Evolutionary conservation across 2,888 invertebrate genomes (phyloP).

Genomic region (Xestobium rufovillosum): DNA sequence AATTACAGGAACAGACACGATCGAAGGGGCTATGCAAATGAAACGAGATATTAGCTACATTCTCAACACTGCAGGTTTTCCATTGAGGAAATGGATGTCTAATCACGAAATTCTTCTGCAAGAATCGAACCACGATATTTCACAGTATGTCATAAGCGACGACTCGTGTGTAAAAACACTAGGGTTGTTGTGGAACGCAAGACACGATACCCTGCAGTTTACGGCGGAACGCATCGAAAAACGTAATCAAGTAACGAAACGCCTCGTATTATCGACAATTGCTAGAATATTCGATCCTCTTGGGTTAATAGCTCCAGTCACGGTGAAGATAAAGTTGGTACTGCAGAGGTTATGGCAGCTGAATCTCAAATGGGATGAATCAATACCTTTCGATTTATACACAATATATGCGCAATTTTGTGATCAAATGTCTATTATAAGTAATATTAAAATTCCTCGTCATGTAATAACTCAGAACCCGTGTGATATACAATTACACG

Average conservation of each 20-base stretch:
- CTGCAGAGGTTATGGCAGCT: slow-evolving; percentile 20
- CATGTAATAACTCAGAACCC: slow-evolving; percentile 10
- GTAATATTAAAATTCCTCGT: slow-evolving; percentile 14
- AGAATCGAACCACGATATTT: no score
- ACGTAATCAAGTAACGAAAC: slow-evolving; percentile 15
- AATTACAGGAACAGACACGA: no score
- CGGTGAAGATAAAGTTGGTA: slow-evolving; percentile 18
- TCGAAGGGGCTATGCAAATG: no score
- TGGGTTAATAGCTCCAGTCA: slow-evolving; percentile 19
- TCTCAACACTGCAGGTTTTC: no score
- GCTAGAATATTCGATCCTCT: slow-evolving; percentile 21
- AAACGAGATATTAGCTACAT: no score
- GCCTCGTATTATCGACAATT: slow-evolving; percentile 16
- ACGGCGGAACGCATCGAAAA: slow-evolving; percentile 6
- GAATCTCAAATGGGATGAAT: slow-evolving; percentile 18
- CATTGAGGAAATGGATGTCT: no score
- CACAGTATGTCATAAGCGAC: no score
- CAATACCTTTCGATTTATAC: slow-evolving; percentile 11
- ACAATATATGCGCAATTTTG: slow-evolving; percentile 9
- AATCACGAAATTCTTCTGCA: no score
- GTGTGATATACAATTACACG: slow-evolving; percentile 14
- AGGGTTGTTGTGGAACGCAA: slow-evolving; percentile 18
- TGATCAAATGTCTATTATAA: slow-evolving; percentile 8
- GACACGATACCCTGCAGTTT: slow-evolving; percentile 15
- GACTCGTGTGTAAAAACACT: slow-evolving; percentile 15